phyloP scores from a whole-genome alignment of 2,797 vertebrate species.

The Acomys russatus region DNA sequence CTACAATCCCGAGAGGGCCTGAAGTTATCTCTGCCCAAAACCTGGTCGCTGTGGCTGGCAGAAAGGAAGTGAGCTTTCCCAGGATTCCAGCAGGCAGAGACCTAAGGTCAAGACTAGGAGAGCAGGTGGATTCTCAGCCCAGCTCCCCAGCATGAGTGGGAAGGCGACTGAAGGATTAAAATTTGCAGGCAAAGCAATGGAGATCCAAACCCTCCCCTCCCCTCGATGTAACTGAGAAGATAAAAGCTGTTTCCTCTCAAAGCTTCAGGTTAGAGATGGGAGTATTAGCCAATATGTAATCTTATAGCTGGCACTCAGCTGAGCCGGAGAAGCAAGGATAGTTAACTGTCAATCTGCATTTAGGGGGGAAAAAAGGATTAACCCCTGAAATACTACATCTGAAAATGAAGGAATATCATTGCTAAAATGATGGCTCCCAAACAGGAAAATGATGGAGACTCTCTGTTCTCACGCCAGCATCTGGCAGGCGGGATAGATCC shows the following conservation, averaged over 20 bases:
- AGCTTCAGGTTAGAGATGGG: slow-evolving; percentile 74
- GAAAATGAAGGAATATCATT: not conserved
- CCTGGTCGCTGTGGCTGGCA: slow-evolving; percentile 63
- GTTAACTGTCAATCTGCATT: slow-evolving; percentile 71
- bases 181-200: slow-evolving; percentile 73
- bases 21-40: slow-evolving; percentile 83
- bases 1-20: slow-evolving; percentile 55
- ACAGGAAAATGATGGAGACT: not conserved
- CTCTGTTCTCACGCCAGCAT: no score
- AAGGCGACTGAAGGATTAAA: slow-evolving; percentile 74
- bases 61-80: slow-evolving; percentile 64
- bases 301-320: slow-evolving; percentile 38
- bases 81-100: slow-evolving; percentile 62
- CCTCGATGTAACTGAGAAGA: slow-evolving; percentile 79
- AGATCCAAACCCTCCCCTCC: slow-evolving; percentile 46
- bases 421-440: not conserved
- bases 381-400: slow-evolving; percentile 40
- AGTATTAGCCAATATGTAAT: slow-evolving; percentile 75
- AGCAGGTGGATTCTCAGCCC: not conserved
- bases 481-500: not conserved
- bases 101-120: not conserved
- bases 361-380: slow-evolving; percentile 46
- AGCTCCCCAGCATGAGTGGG: not conserved
- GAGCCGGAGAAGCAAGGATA: slow-evolving; percentile 57
- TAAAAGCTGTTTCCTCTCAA: slow-evolving; percentile 77